Conservation (phyloP, 2,113 vertebrate species). For the Manacus vitellinus region DNA sequence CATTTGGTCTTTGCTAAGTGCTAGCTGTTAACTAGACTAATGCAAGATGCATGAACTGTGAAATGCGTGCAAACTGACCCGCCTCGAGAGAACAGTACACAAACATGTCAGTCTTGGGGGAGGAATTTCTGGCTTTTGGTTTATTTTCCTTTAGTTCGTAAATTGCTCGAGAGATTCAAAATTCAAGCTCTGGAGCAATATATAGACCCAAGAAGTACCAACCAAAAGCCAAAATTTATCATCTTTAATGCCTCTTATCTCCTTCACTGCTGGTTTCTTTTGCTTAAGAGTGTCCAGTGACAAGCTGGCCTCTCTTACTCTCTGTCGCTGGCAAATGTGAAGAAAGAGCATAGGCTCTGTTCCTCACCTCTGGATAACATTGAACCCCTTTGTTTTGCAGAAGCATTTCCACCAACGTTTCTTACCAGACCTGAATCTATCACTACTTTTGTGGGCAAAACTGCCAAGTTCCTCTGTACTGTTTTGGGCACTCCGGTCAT, state of each 20-base stretch:
- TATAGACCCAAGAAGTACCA: not conserved
- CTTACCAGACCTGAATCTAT: conserved; percentile 91
- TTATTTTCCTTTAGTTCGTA: not conserved
- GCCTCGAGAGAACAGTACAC: not conserved
- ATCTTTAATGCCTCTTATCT: not conserved
- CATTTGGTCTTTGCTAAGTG: not conserved
- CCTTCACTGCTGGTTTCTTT: not conserved
- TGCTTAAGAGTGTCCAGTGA: not conserved
- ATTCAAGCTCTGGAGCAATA: not conserved
- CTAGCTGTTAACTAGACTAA: not conserved
- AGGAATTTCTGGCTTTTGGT: not conserved
- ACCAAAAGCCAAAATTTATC: not conserved
- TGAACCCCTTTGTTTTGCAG: conserved; percentile 87
- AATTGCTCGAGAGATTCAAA: not conserved
- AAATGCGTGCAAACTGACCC: not conserved
- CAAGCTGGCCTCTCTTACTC: not conserved
- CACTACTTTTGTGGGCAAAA: conserved; percentile 92
- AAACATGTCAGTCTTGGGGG: not conserved
- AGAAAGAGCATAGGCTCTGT: not conserved
- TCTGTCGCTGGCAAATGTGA: not conserved
- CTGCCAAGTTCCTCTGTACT: conserved; percentile 87
- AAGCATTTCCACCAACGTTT: conserved; percentile 93
- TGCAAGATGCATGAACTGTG: not conserved
- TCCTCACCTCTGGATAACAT: conserved; percentile 37
- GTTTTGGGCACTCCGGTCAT: conserved; percentile 91